Base-by-base conservation (phyloP, 2,888 invertebrate genomes). In the Agrochola circellaris region DNA sequence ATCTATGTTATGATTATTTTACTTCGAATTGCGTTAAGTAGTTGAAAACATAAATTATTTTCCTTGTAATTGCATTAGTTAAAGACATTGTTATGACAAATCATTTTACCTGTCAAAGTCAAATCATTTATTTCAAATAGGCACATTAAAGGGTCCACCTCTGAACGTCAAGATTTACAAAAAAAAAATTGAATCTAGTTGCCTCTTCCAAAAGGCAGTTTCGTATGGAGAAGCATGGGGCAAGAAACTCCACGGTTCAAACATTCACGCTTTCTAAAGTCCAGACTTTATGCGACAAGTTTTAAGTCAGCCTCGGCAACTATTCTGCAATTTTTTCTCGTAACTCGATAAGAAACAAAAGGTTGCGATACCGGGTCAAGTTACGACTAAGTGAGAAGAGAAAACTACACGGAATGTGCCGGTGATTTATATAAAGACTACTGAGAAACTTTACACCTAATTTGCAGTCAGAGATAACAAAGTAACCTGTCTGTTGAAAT, bases 321-420 rank as follows among this genome's bases (percentile, higher is more conserved):
- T 15, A 17, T 60, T 65, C 45, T 45, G 13, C 11, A 51, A 64
- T 23, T 34, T 60, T 0, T 58, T 38, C 58, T 56, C 45, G n/a
- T 45, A 38, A 80, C 30, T 56, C 8, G 20, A 30, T 30, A 48
- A 9, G 51, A 23, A 51, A 51, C 8, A 8, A 51, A 51, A 51
- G 51, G 54, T 61, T 54, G 15, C 67, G 42, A 23, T 51, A 15
- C 15, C 26, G 42, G n/a, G 23, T 79, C 67, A 54, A 56, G 58
- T 73, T 75, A 58, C 71, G 38, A 58, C 23, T 79, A 74, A 48
- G 34, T 23, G 38, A 30, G 61, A 77, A 66, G 51, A 81, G 75
- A 75, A 64, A 84, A 64, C 1, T 48, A 42, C 67, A 58, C 13
- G 30, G 62, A 72, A 83, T 66, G 58, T 48, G 56, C 51, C 34